Evolutionary conservation across 2,888 invertebrate species (phyloP), one percentile per base, ranked within the genome.

Genomic region (Vannuccia rotundouncinata): DNA sequence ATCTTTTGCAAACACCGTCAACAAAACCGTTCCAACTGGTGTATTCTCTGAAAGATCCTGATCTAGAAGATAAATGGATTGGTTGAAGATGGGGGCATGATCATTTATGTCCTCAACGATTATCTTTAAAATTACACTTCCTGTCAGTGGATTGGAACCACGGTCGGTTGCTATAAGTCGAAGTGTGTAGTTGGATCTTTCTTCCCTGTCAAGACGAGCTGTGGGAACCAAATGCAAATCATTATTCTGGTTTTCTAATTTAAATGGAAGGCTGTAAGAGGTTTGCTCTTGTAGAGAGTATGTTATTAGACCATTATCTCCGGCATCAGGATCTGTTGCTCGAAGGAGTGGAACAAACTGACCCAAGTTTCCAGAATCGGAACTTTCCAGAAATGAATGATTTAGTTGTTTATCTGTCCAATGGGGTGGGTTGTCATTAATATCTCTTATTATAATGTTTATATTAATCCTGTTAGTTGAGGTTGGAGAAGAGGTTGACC

Each of bases 1-100:
- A 60, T 78, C 78, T 1, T 1, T 27, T 1, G 78, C 78, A 1
- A 60, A 78, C 1, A 78, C 78, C 1, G 78, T 78, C 29, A 78
- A 59, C 1, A 60, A 25, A 1, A 78, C 60, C 29, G 10, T 60
- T 66, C 78, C 78, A 25, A 66, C 29, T n/a, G 60, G 28, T 5
- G 29, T 60, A 22, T 59, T 78, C 29, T 78, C 78, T 29, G 60
- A 78, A 1, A 78, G 10, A 1, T 13, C 27, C 13, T 59, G 22
- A 25, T 74, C 22, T 2, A 66, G 2, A 17, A n/a, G 60, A 45
- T 78, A 78, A n/a, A 60, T 25, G 0, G 60, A 2, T 74, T 60
- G 1, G 1, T 78, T 60, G 25, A 78, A 78, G 28, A 78, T 60
- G 28, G 78, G 78, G 1, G 60, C 78, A 22, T 78, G 59, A 25